These are phyloP conservation scores for Aramus guarauna DNA, from an alignment of 2,113 vertebrate species.

Conservation along the genomic window DNA sequence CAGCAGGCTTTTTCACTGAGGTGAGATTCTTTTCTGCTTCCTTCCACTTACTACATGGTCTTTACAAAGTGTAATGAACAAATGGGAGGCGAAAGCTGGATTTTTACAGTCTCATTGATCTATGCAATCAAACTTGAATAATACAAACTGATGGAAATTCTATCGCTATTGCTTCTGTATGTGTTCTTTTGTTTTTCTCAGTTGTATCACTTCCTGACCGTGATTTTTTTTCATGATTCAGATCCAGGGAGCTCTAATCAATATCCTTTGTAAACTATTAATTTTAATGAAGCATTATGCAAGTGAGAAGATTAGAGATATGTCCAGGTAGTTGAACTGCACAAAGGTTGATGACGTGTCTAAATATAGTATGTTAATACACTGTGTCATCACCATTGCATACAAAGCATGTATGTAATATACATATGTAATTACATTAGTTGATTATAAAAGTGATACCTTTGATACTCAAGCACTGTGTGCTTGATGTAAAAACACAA, in stretches of 20 bases:
- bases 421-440: neutral
- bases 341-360: neutral
- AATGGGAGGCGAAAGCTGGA: neutral
- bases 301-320: neutral
- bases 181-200: neutral
- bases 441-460: neutral
- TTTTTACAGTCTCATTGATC: neutral
- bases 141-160: neutral
- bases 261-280: neutral
- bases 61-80: neutral
- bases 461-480: rapidly evolving
- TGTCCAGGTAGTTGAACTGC: neutral
- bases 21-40: neutral
- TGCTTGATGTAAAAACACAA: neutral
- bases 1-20: neutral
- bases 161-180: neutral
- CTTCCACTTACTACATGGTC: neutral
- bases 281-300: neutral
- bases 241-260: neutral
- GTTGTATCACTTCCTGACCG: neutral
- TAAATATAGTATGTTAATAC: neutral
- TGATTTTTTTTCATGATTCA: neutral
- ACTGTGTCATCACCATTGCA: neutral
- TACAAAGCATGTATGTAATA: neutral
- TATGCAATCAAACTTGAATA: neutral